phyloP scores from a whole-genome alignment of 2,797 vertebrate genomes.

The Zalophus californianus region DNA sequence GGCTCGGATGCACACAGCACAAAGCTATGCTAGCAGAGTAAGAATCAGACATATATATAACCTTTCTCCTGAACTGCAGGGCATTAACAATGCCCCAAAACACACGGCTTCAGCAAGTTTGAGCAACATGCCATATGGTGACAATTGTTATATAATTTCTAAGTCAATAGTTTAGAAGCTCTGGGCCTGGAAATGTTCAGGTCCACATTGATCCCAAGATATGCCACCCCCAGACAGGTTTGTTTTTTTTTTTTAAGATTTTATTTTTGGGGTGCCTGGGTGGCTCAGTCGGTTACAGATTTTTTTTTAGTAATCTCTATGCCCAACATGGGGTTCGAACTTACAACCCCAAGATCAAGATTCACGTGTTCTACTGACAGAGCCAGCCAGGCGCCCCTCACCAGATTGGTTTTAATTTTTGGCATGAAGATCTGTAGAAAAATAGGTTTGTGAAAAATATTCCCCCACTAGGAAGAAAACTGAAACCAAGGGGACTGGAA shows the following conservation, averaged over 20 bases:
- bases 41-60: not conserved
- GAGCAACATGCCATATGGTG: slow-evolving; percentile 47
- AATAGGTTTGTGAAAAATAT: slow-evolving; percentile 15
- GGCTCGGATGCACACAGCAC: not conserved
- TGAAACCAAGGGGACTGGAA: not conserved
- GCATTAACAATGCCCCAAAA: slow-evolving; percentile 13
- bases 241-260: not conserved
- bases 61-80: not conserved
- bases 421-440: not conserved
- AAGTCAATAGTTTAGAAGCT: slow-evolving; percentile 50
- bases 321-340: not conserved
- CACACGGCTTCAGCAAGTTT: slow-evolving; percentile 47
- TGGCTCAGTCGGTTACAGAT: not conserved
- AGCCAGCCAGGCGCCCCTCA: not conserved
- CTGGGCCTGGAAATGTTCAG: not conserved
- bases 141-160: slow-evolving; percentile 12
- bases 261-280: too few relatives aligned
- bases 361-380: fast-evolving
- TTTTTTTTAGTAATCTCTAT: not conserved
- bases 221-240: not conserved
- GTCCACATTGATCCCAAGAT: not conserved
- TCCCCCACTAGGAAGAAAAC: not conserved
- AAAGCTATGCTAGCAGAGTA: not conserved
- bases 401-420: not conserved
- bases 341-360: not conserved